phyloP scores from a whole-genome alignment of 2,888 invertebrate species.

The Ferrisia virgata region DNA sequence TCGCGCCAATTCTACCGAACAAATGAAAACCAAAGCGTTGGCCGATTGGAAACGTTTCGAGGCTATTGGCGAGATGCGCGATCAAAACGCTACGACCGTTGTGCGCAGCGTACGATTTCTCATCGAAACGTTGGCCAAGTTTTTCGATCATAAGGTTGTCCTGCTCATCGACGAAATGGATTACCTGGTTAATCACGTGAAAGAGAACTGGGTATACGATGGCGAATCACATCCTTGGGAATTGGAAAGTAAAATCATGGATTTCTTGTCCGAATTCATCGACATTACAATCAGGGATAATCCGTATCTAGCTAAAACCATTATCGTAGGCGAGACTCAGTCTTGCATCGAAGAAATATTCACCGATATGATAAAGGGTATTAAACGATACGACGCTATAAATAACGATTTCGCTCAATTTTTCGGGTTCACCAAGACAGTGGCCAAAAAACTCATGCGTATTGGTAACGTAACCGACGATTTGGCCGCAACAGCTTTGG shows the following conservation, averaged over 20 bases:
- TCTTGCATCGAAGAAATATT: not conserved
- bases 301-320: not conserved
- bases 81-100: not conserved
- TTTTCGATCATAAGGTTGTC: not conserved
- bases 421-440: not conserved
- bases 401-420: not conserved
- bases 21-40: not conserved
- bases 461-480: not conserved
- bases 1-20: not conserved
- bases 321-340: not conserved
- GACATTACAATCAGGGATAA: not conserved
- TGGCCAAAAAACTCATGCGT: not conserved
- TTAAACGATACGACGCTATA: not conserved
- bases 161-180: slow-evolving; percentile 22
- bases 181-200: not conserved
- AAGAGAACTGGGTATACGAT: not conserved
- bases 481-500: not conserved
- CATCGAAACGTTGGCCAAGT: not conserved
- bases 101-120: not conserved
- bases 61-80: not conserved
- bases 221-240: not conserved
- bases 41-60: not conserved
- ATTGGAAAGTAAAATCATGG: not conserved
- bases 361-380: not conserved
- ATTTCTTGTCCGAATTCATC: not conserved